Conservation (phyloP, 2,113 vertebrate genomes). For the Origma solitaria region DNA sequence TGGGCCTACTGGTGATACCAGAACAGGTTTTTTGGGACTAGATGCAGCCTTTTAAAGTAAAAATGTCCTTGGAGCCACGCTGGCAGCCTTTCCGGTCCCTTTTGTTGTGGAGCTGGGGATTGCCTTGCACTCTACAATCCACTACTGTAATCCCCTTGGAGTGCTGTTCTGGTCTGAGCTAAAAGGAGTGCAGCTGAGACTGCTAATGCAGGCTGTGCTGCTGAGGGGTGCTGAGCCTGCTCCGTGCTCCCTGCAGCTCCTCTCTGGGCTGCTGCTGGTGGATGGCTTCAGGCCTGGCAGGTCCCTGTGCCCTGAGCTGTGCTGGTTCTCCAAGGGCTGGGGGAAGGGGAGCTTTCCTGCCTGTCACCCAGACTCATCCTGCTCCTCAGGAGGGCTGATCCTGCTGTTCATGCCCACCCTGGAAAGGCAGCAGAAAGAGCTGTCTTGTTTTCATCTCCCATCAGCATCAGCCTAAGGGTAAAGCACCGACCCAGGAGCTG, state of each 20-base stretch:
- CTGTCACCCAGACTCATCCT: not conserved
- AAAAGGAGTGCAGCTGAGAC: conserved; percentile 1
- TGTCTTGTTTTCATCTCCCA: not conserved
- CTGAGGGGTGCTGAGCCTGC: not conserved
- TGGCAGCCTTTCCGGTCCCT: conserved; percentile 24
- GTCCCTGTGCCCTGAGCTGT: not conserved
- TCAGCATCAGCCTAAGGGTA: not conserved
- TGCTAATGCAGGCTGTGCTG: conserved; percentile 21
- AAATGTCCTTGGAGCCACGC: not conserved
- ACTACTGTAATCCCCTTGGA: conserved; percentile 31
- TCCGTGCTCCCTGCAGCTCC: fast-evolving
- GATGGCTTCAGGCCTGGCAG: not conserved
- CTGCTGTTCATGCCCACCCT: not conserved
- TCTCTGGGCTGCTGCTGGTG: not conserved
- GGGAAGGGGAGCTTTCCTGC: not conserved
- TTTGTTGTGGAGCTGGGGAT: conserved; percentile 22
- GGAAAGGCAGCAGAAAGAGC: not conserved
- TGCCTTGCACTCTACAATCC: conserved; percentile 42
- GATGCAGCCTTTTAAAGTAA: conserved; percentile 1
- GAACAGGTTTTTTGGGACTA: not conserved
- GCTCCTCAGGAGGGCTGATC: not conserved
- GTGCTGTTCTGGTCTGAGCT: not conserved
- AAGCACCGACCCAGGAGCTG: not conserved
- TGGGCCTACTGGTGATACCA: not conserved
- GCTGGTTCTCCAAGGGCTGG: not conserved